Base-by-base conservation (phyloP, 2,113 vertebrate species). In the Cromileptes altivelis region DNA sequence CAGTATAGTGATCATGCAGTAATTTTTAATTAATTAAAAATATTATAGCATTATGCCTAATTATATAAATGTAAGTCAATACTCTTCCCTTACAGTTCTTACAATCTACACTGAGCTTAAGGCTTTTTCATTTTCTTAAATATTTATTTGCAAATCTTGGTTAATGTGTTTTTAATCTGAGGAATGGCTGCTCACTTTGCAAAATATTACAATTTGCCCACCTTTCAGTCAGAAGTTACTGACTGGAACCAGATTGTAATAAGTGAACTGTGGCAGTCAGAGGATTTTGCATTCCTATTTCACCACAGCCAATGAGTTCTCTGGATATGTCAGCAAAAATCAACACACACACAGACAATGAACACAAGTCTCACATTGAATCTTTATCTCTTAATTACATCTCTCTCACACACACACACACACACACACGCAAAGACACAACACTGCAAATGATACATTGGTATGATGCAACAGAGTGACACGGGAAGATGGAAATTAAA, bases 401-500 rank as follows among this genome's bases (percentile, higher is more conserved):
- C 40, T 50, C 12, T 7, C 30, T 14, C 61, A 60, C 53, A 60
- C 5, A 23, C 45, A 19, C 25, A 58, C 21, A 23, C 2, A 8
- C 5, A 23, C 45, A 19, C 25, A 58, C 21, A 23, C 2, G 2
- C 27, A 27, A 65, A 86, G 77, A 49, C 69, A 75, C 70, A 40
- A 40, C 27, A 58, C 53, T 47, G 40, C 47, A 72, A 3, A 55
- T 88, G 50, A 92, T 63, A 57, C 33, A 86, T 72, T 25, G 30
- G 33, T 78, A 56, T 40, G 55, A 78, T 73, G 23, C 47, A 77
- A 76, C 19, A 68, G 70, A 72, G 65, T 27, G 79, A 42, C 68
- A 58, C 14, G 45, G 45, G 72, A 67, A 84, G 76, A 87, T 81
- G 65, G 82, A 86, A 89, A 93, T 89, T 33, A n/a, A 74, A 85